Evolutionary conservation across 2,888 invertebrate species (phyloP), one percentile per base, ranked within the genome.

Genomic region (Lacanobia wlatinum): DNA sequence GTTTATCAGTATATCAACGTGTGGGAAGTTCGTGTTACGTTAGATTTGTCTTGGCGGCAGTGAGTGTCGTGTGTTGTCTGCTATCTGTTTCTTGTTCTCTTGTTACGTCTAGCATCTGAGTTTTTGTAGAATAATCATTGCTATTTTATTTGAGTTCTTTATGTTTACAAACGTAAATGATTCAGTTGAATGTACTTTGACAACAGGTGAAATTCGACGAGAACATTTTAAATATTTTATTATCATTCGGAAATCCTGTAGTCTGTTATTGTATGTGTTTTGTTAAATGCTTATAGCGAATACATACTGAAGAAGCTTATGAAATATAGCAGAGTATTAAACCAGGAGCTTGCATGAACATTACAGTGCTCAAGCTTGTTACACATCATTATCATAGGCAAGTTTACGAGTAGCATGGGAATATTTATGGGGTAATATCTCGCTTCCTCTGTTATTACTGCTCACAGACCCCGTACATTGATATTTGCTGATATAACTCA

Each of bases 1-100:
- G 84, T 84, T 91, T 92, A 93, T 92, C 91, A 84, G 80, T 73
- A 77, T 48, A 92, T 92, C 91, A 75, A 70, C 66, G 75, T 83
- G 83, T 90, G 89, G 88, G 88, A 90, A 91, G 88, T 90, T 88
- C 83, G 87, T 66, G 78, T 87, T 87, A 87, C 73, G 82, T 78
- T 81, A 77, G 77, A 84, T 84, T 84, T 82, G 70, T 73, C 68
- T 81, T 60, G 66, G 23, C 55, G 66, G 68, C 21, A 53, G 60
- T 75, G 65, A 59, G 14, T 75, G 80, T 71, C 43, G 55, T 53
- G 40, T 68, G 66, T 68, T 62, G 9, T 68, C 38, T 72, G 38
- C 23, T 70, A 53, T 66, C 40, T 48, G 18, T 53, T 71, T 69
- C 53, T 56, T 60, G 23, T 62, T 56, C 10, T 63, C 10, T 21